Conservation (phyloP, 2,797 vertebrate species). For the Microhierax caerulescens region DNA sequence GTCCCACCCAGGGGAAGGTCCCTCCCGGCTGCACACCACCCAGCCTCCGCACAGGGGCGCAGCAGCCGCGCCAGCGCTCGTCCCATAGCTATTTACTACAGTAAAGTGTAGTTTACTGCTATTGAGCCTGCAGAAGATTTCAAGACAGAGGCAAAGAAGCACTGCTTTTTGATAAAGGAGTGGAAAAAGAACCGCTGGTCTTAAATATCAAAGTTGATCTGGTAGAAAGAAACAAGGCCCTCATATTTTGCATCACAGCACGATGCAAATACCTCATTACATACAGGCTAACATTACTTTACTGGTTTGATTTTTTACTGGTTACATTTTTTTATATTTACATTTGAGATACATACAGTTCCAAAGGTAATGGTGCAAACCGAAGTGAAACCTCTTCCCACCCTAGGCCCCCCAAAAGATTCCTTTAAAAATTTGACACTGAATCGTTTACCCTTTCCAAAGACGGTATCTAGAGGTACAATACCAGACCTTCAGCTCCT, state of each 20-base stretch:
- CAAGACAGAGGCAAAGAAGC: neutral
- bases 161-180: neutral
- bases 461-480: neutral
- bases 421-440: neutral
- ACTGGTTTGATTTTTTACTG: neutral
- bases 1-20: too few relatives aligned
- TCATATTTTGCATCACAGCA: accelerated
- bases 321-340: too few relatives aligned
- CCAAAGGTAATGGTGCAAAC: neutral
- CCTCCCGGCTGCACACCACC: too few relatives aligned
- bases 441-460: neutral
- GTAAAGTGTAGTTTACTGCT: too few relatives aligned
- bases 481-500: neutral
- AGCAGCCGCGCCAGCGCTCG: too few relatives aligned
- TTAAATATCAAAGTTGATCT: neutral
- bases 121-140: neutral
- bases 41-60: too few relatives aligned
- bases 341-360: neutral
- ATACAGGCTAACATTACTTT: accelerated
- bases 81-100: too few relatives aligned
- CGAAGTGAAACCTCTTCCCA: neutral
- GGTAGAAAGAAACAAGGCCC: neutral
- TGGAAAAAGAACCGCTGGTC: neutral
- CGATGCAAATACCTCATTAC: neutral
- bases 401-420: neutral